Evolutionary conservation across 2,888 invertebrate genomes (phyloP).

Genomic region (Eurytoma adleriae): DNA sequence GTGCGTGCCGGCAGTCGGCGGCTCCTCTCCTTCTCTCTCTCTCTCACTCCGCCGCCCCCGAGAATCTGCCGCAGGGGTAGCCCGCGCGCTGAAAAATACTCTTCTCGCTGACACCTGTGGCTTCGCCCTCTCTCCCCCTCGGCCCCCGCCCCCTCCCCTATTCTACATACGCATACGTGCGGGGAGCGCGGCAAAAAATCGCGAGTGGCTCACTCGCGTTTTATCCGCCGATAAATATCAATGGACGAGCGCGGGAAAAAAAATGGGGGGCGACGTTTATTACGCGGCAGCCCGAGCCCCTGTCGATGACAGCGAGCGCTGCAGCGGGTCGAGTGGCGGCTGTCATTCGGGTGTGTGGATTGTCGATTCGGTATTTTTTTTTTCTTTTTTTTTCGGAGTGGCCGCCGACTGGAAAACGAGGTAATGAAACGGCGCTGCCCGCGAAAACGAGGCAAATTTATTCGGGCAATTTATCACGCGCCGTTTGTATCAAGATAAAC

Average conservation of each 20-base stretch:
- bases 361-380: too few relatives aligned
- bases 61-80: constrained; percentile 64
- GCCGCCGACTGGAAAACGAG: constrained; percentile 3
- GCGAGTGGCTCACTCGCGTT: constrained; percentile 6
- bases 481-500: constrained; percentile 37
- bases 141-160: constrained; percentile 31
- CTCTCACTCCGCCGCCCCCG: constrained; percentile 64
- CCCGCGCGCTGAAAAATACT: constrained; percentile 74
- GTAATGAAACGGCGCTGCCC: constrained; percentile 35
- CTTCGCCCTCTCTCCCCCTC: constrained; percentile 64
- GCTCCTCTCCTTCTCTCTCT: constrained; percentile 59
- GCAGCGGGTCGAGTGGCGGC: background rate
- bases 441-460: constrained; percentile 38
- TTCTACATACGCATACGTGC: constrained; percentile 71
- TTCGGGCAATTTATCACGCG: constrained; percentile 43
- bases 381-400: too few relatives aligned
- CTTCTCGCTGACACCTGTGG: constrained; percentile 76
- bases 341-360: background rate
- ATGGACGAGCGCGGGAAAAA: constrained; percentile 27
- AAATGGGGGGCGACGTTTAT: constrained; percentile 24
- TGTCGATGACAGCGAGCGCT: background rate
- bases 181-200: constrained; percentile 52
- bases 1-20: constrained; percentile 74
- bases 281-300: constrained; percentile 9
- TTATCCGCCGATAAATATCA: constrained; percentile 54